Base-by-base conservation (phyloP, 1,140 invertebrate species). In the Agrilus planipennis region DNA sequence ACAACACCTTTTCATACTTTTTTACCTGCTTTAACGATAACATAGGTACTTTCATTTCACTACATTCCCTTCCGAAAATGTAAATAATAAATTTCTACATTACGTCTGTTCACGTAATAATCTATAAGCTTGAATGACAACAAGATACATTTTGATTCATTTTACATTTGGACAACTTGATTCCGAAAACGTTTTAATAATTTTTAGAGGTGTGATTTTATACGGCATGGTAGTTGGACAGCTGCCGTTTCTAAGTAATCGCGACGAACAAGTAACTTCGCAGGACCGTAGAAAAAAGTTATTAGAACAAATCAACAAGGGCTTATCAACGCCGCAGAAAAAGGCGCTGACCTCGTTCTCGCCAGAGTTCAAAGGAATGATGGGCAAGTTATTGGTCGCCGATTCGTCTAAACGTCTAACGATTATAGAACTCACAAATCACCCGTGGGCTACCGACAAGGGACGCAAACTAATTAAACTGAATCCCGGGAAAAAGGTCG, bases 141-240 rank as follows among this genome's bases (percentile, higher is more conserved):
- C n/a, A n/a, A n/a, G n/a, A n/a, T n/a, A n/a, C n/a, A n/a, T n/a
- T n/a, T n/a, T n/a, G n/a, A n/a, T n/a, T n/a, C n/a, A n/a, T n/a
- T n/a, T n/a, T n/a, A n/a, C n/a, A n/a, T n/a, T n/a, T n/a, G n/a
- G n/a, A n/a, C n/a, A n/a, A n/a, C n/a, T n/a, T n/a, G n/a, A n/a
- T n/a, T n/a, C n/a, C n/a, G n/a, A n/a, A n/a, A n/a, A n/a, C n/a
- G n/a, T n/a, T n/a, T n/a, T n/a, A n/a, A n/a, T n/a, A n/a, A 49
- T 47, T 60, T 59, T 10, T 63, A 79, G 77, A 19, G 77, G 79
- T 32, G 72, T 81, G 29, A 73, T 79, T 35, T 65, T 79, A 42
- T 81, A 77, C 61, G 73, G 70, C 20, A 78, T 79, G 75, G 65
- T 73, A 40, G 67, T 75, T 1, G 79, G 80, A 22, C 69, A 71